Conservation (phyloP, 2,888 invertebrate genomes). For the Epistrophe eligans region DNA sequence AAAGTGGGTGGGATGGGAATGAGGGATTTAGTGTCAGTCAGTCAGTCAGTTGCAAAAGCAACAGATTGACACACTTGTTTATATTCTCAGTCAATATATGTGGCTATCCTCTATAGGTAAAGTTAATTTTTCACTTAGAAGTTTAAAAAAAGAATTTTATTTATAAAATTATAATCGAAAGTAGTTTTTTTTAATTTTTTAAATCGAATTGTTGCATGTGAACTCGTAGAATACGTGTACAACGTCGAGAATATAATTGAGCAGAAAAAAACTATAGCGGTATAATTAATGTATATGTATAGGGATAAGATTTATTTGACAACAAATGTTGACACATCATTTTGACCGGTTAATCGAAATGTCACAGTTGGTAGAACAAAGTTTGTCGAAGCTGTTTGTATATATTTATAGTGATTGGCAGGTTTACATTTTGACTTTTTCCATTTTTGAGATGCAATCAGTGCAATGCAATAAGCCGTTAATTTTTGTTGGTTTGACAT, state of each 20-base stretch:
- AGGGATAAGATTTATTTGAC: conserved; percentile 9
- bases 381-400: not conserved
- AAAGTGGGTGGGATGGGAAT: conserved; percentile 28
- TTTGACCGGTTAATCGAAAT: conserved; percentile 45
- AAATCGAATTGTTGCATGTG: not conserved
- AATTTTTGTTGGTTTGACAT: conserved; percentile 5
- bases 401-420: not conserved
- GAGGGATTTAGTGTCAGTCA: not conserved
- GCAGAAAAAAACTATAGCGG: not conserved
- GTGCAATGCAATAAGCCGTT: conserved; percentile 13
- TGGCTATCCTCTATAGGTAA: not conserved
- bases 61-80: conserved; percentile 47
- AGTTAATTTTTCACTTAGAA: conserved; percentile 48
- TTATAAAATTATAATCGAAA: conserved; percentile 26
- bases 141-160: conserved; percentile 21
- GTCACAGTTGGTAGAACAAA: not conserved
- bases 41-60: conserved; percentile 21
- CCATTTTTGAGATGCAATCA: conserved; percentile 4
- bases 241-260: not conserved
- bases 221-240: not conserved
- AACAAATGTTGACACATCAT: conserved; percentile 25
- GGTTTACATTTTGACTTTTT: not conserved
- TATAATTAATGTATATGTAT: not conserved
- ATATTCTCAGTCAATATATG: conserved; percentile 17
- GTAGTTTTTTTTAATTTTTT: conserved; percentile 19